These are phyloP conservation scores for Leptogaster cylindrica DNA, from an alignment of 2,888 invertebrate species.

Conservation along the genomic window DNA sequence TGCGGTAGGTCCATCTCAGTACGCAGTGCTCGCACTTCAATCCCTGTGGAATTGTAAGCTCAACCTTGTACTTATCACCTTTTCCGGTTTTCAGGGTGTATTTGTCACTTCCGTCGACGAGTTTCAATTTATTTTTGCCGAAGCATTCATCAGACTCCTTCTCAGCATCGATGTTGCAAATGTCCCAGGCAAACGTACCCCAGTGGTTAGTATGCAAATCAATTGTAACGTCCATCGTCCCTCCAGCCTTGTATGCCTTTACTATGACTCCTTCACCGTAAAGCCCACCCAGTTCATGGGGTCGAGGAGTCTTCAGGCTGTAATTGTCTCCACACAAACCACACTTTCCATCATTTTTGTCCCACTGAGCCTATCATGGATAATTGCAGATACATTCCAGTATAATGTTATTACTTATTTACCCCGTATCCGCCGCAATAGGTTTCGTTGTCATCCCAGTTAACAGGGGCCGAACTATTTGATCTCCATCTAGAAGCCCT, in stretches of 20 bases:
- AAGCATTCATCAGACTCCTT: slow-evolving; percentile 63
- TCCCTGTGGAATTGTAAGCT: slow-evolving; percentile 55
- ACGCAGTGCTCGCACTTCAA: slow-evolving; percentile 62
- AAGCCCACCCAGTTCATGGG: slow-evolving; percentile 62
- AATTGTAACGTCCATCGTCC: slow-evolving; percentile 53
- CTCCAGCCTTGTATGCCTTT: slow-evolving; percentile 55
- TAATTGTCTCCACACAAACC: slow-evolving; percentile 63
- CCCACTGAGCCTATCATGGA: slow-evolving; percentile 60
- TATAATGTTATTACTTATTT: slow-evolving; percentile 4
- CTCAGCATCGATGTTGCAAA: slow-evolving; percentile 59
- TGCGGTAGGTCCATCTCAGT: slow-evolving; percentile 62
- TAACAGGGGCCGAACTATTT: slow-evolving; percentile 57
- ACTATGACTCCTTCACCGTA: slow-evolving; percentile 61
- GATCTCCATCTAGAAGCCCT: slow-evolving; percentile 62
- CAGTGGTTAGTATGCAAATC: slow-evolving; percentile 58
- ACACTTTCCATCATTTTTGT: slow-evolving; percentile 59
- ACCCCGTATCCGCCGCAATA: slow-evolving; percentile 41
- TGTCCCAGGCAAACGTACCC: slow-evolving; percentile 59
- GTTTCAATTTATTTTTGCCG: slow-evolving; percentile 53
- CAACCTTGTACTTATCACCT: slow-evolving; percentile 47
- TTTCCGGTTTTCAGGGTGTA: slow-evolving; percentile 31
- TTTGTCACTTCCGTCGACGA: slow-evolving; percentile 47
- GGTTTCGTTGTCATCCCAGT: slow-evolving; percentile 60
- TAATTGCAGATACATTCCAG: too few relatives aligned
- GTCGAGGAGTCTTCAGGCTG: slow-evolving; percentile 56